Conservation (phyloP, 2,113 vertebrate genomes). For the Pomatorhinus ruficollis region DNA sequence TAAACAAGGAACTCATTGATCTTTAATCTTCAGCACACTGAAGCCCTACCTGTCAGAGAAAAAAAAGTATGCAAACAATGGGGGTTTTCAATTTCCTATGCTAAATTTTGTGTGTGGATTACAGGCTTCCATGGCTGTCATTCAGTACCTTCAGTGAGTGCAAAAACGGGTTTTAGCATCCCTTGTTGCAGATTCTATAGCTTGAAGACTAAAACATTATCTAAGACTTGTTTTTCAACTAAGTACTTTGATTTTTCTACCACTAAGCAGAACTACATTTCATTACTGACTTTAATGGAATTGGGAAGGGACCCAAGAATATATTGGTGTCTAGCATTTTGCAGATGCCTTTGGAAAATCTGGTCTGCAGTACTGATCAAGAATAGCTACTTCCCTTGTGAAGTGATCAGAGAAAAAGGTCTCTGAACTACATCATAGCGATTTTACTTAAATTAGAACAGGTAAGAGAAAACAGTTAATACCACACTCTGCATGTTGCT, state of each 20-base stretch:
- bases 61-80: neutral
- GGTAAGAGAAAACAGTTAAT: neutral
- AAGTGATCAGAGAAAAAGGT: neutral
- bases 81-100: neutral
- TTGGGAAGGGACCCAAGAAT: neutral
- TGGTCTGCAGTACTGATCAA: neutral
- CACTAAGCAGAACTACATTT: neutral
- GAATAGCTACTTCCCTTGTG: neutral
- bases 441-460: neutral
- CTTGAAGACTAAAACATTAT: neutral
- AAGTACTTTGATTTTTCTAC: neutral
- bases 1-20: neutral
- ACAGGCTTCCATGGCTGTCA: neutral
- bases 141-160: neutral
- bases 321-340: neutral
- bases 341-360: slow-evolving; percentile 8
- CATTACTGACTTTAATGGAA: neutral
- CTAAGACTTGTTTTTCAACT: neutral
- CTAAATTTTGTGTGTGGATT: neutral
- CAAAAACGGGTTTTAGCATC: neutral
- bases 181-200: neutral
- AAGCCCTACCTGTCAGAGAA: neutral
- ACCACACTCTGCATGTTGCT: neutral
- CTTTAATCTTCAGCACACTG: neutral
- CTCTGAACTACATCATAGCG: neutral